Conservation (phyloP, 2,113 vertebrate species). For the Tupaia chinensis region DNA sequence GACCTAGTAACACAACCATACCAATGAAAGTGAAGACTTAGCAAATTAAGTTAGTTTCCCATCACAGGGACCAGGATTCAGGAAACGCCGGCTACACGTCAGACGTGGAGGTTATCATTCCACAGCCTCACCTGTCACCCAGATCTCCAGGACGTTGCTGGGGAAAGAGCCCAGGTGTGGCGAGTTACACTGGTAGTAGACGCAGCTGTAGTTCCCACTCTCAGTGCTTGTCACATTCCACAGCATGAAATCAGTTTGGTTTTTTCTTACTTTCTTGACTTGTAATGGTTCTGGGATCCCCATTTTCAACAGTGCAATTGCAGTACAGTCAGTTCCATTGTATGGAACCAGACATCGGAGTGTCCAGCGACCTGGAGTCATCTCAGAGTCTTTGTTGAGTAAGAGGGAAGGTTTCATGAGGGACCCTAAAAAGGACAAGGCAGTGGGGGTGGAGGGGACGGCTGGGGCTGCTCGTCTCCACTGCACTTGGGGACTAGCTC, state of each 20-base stretch:
- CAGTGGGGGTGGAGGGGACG: background rate
- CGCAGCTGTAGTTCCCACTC: background rate
- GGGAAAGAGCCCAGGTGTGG: background rate
- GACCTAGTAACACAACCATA: background rate
- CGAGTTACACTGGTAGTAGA: background rate
- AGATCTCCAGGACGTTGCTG: background rate
- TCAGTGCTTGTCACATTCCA: background rate
- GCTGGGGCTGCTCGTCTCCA: too few species aligned
- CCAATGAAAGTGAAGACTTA: background rate
- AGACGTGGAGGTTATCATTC: too few species aligned
- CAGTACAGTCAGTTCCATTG: background rate
- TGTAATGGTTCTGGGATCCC: background rate
- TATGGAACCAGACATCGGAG: background rate
- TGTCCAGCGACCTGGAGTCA: background rate
- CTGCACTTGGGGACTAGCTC: background rate
- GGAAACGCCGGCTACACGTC: background rate
- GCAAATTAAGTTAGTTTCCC: background rate
- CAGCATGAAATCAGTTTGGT: background rate
- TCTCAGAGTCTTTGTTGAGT: accelerated
- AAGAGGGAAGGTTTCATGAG: background rate
- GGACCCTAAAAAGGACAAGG: background rate
- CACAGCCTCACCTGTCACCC: background rate
- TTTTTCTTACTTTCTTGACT: background rate
- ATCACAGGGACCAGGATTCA: background rate
- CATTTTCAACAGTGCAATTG: background rate